Evolutionary conservation across 2,797 vertebrate species (phyloP), one percentile per base, ranked within the genome.

Genomic region (Galaxias olidus): DNA sequence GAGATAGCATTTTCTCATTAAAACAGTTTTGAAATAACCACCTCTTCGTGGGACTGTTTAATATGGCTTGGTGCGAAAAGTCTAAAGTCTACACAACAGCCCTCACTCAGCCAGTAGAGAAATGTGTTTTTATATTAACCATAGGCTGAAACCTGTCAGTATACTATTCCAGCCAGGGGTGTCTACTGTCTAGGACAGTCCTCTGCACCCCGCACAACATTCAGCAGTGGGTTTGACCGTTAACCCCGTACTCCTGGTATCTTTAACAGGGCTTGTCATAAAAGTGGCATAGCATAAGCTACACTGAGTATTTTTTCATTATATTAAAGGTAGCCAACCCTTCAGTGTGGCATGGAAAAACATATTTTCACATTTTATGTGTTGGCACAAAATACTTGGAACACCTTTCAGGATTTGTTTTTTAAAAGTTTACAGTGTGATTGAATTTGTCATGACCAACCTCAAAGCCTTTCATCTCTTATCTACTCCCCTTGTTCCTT

Each of bases 111-210:
- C 62, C 69, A 54, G 59, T 67, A 61, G 69, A 73, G 59, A 69
- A 52, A 64, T 63, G 60, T 87, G 86, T 88, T 90, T 85, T 78
- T 61, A 68, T 69, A 81, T 79, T 63, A 83, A 79, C 72, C 73
- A 57, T 55, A 63, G 72, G 65, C 51, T 40, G 61, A 75, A 66
- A 65, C 63, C 69, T 55, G 61, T 52, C 68, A 63, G 73, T 67
- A 67, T 66, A 71, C 77, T 65, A 81, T 73, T 60, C 56, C 61
- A 67, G 44, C 72, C 45, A 14, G 61, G 79, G 60, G 54, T 43
- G 40, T 47, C 20, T 30, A 30, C 30, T 30, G 30, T 30, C 30
- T 30, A 30, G 30, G 30, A 2, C 30, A 30, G 30, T 30, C 6
- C 6, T 30, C 46, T 61, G 17, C 47, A 30, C 59, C 46, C 20